Base-by-base conservation (phyloP, 2,113 vertebrate genomes). In the Colossoma macropomum region DNA sequence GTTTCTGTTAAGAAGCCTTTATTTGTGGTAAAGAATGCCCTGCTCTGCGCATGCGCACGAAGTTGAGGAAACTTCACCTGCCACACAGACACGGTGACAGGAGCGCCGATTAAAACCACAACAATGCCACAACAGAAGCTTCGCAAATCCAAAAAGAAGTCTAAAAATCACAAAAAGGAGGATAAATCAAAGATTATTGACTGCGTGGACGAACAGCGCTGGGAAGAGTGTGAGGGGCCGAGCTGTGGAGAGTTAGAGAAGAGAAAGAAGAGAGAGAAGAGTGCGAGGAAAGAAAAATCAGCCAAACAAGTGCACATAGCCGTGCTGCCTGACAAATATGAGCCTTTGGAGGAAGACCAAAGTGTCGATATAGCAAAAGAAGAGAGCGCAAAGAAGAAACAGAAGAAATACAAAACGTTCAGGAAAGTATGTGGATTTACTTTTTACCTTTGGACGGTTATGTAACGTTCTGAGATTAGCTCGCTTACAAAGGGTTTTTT, bases 271-370 rank as follows among this genome's bases (percentile, higher is more conserved):
- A 28, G 16, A 48, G 16, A 21, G 30, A 62, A 41, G 32, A 8
- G 13, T 38, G 75, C 1, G 1, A n/a, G 8, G 83, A 72, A 52
- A 87, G 79, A 60, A 15, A 88, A 89, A 90, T 90, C 79, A 0
- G 88, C 90, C 27, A 95, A 91, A 82, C 88, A 94, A 17, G 92
- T 95, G 66, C 92, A 92, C 72, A 90, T 95, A 85, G 76, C 88
- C 6, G 77, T 93, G 21, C 87, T 94, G 41, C 92, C 93, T 0
- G 93, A 95, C 13, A 90, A 80, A 87, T 95, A 95, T 23, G 88
- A 94, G 1, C 92, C 92, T 4, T 89, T 95, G 80, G 75, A 70
- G 28, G 88, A 86, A 71, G 88, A 90, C 0, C 50, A 65, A 0
- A 81, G 84, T 48, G 87, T 86, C 75, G 77, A 75, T n/a, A 74